These are phyloP conservation scores for Glossosoma conforme DNA, from an alignment of 1,140 invertebrate species.

Conservation along the genomic window DNA sequence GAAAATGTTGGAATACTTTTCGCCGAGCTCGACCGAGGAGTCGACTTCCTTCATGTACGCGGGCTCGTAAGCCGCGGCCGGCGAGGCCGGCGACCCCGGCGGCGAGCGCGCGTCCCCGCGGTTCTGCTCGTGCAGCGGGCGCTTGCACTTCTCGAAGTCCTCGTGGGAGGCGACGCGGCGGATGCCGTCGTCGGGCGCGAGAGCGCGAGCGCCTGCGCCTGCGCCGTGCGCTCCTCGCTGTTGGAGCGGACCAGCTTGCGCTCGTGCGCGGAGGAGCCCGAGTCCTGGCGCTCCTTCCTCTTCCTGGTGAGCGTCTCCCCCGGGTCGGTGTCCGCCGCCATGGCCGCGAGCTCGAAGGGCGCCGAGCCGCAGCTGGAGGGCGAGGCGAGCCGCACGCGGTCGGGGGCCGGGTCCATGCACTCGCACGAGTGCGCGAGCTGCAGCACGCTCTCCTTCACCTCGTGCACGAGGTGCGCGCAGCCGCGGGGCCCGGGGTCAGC, in stretches of 20 bases:
- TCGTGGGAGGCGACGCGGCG: constrained; percentile 61
- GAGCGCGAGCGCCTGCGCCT: constrained; percentile 42
- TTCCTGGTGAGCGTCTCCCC: constrained; percentile 51
- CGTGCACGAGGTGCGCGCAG: constrained; percentile 15
- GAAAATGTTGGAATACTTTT: constrained; percentile 25
- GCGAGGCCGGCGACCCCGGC: constrained; percentile 1
- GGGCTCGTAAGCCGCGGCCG: constrained; percentile 10
- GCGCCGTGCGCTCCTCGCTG: constrained; percentile 53
- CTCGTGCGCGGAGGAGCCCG: constrained; percentile 50
- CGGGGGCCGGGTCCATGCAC: constrained; percentile 19
- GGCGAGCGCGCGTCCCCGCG: constrained; percentile 7
- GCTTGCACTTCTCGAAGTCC: constrained; percentile 51
- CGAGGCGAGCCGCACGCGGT: constrained; percentile 3
- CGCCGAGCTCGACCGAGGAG: constrained; percentile 9
- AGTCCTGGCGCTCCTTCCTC: constrained; percentile 72
- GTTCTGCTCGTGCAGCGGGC: constrained; percentile 44
- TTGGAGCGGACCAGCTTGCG: constrained; percentile 72
- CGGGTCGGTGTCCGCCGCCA: constrained; percentile 4
- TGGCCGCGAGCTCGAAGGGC: neutral
- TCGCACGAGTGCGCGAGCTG: constrained; percentile 19
- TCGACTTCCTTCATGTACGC: constrained; percentile 19
- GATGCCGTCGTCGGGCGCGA: constrained; percentile 47
- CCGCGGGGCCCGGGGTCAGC: neutral
- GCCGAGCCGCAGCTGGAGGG: constrained; percentile 11
- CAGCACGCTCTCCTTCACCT: constrained; percentile 20